These are phyloP conservation scores for Trinectes maculatus DNA, from an alignment of 2,113 vertebrate genomes.

Conservation along the genomic window DNA sequence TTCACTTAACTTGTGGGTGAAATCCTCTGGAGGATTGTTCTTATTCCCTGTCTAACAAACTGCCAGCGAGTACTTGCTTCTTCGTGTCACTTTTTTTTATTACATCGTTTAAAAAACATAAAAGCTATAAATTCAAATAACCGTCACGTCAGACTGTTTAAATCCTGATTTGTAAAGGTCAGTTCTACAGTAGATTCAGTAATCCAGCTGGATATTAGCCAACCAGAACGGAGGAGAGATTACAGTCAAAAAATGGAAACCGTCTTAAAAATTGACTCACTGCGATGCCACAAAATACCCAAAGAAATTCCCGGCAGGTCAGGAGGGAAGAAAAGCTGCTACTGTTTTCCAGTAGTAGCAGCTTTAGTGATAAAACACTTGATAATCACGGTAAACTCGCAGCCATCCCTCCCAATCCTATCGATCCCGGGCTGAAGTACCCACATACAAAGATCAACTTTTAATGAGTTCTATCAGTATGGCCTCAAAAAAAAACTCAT, in stretches of 20 bases:
- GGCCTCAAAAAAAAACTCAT: constrained; percentile 46
- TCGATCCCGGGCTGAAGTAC: constrained; percentile 25
- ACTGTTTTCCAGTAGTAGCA: constrained; percentile 25
- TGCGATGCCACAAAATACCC: constrained; percentile 7
- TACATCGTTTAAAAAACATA: constrained; percentile 28
- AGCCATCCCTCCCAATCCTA: constrained; percentile 6
- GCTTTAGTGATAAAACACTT: constrained; percentile 48
- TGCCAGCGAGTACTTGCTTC: constrained; percentile 16
- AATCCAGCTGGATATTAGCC: constrained; percentile 29
- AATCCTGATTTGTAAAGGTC: constrained; percentile 59
- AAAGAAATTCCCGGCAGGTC: constrained; percentile 7
- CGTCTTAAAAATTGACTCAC: constrained; percentile 5
- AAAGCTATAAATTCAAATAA: constrained; percentile 44
- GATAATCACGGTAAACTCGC: constrained; percentile 37
- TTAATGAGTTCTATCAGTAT: constrained; percentile 48
- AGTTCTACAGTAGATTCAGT: constrained; percentile 4
- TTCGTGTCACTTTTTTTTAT: not conserved
- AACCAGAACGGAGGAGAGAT: constrained; percentile 27
- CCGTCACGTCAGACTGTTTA: constrained; percentile 39
- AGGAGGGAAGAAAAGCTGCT: constrained; percentile 23
- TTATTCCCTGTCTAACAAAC: constrained; percentile 8
- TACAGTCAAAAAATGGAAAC: constrained; percentile 7
- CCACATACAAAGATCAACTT: constrained; percentile 35
- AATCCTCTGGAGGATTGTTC: not conserved
- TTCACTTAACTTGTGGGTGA: too few relatives aligned